Evolutionary conservation across 2,113 vertebrate species (phyloP).

Genomic region (Ibidorhyncha struthersii): DNA sequence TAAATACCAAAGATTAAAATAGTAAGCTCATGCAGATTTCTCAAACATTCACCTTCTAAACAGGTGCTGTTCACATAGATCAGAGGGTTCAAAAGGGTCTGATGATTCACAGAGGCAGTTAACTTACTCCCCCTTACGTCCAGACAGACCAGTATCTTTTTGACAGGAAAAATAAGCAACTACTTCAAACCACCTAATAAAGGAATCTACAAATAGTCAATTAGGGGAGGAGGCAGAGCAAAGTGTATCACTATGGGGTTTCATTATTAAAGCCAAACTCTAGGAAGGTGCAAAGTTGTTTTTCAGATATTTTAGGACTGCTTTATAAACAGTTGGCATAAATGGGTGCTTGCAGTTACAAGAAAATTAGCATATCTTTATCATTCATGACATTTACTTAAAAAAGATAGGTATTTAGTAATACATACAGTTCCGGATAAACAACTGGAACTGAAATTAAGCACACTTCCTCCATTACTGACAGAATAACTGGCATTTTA

Average conservation of each 20-base stretch:
- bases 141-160: not conserved
- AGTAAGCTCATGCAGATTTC: not conserved
- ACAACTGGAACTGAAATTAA: conserved; percentile 13
- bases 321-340: not conserved
- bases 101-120: not conserved
- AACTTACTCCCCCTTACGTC: not conserved
- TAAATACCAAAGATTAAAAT: conserved; percentile 18
- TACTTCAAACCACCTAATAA: not conserved
- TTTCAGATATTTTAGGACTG: not conserved
- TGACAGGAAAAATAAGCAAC: not conserved
- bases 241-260: not conserved
- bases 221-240: not conserved
- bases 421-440: not conserved
- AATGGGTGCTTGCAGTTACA: not conserved
- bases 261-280: not conserved
- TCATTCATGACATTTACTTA: not conserved
- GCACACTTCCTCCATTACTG: not conserved
- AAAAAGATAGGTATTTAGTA: not conserved
- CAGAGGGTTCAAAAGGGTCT: not conserved
- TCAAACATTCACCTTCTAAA: not conserved
- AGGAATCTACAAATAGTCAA: not conserved
- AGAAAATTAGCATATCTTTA: not conserved
- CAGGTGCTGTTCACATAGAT: not conserved
- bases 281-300: not conserved
- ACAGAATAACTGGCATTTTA: not conserved